Percentiles rank a stretch among this genome's conserved stretches.
Evolutionary conservation across 1,140 invertebrate species (phyloP).

Genomic region (fruit fly (Drosophila melanogaster)): Release_6_plus_ISO1_MT NC_004354.4:18148001-18148500

Average conservation of each 20-base stretch:
- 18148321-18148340: constrained; percentile 41
- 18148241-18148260: constrained; percentile 52
- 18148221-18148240: constrained; percentile 33
- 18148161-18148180: constrained; percentile 78
- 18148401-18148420: no score
- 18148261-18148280: constrained; percentile 61
- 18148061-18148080: constrained; percentile 30
- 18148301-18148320: not conserved
- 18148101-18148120: not conserved
- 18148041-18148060: constrained; percentile 32
- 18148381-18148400: no score
- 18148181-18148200: constrained; percentile 73
- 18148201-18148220: not conserved
- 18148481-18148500: no score
- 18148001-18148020: constrained; percentile 74
- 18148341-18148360: constrained; percentile 57
- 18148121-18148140: constrained; percentile 4
- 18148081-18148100: not conserved
- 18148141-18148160: constrained; percentile 52
- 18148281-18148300: constrained; percentile 12
- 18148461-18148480: no score
- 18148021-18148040: constrained; percentile 72
- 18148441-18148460: no score
- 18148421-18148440: no score
- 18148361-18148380: not conserved